Evolutionary conservation across 2,888 invertebrate species (phyloP).

Genomic region (Hetaerina titia): DNA sequence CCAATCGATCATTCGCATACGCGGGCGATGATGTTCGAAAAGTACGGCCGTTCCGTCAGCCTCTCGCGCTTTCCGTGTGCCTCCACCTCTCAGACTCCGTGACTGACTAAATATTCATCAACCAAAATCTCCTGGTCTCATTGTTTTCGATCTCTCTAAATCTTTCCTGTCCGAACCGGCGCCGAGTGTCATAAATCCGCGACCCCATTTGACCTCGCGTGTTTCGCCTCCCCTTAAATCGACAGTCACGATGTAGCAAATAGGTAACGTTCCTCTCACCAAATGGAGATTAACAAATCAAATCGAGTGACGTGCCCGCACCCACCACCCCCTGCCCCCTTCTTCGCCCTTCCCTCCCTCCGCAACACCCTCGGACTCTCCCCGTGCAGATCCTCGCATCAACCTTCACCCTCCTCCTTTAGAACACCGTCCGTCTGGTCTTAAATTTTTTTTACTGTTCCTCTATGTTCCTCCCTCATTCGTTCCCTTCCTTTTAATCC

Average conservation of each 20-base stretch:
- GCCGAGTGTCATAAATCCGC: conserved; percentile 40
- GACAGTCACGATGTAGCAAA: conserved; percentile 48
- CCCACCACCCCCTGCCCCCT: not conserved
- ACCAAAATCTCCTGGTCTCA: not conserved
- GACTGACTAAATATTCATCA: conserved; percentile 30
- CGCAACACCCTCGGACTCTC: not conserved
- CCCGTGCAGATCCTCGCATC: not conserved
- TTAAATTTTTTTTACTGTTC: not conserved
- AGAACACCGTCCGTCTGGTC: not conserved
- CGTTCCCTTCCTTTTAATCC: not conserved
- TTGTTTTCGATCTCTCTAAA: conserved; percentile 52
- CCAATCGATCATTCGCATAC: not conserved
- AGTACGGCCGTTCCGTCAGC: not conserved
- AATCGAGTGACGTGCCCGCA: not conserved
- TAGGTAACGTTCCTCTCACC: conserved; percentile 30
- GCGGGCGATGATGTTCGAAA: not conserved
- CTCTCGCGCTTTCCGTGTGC: not conserved
- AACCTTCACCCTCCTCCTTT: not conserved
- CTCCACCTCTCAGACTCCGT: not conserved
- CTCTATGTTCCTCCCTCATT: not conserved
- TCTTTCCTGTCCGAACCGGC: conserved; percentile 4
- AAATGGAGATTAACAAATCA: conserved; percentile 51
- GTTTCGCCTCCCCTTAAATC: conserved; percentile 57
- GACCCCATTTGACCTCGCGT: conserved; percentile 53
- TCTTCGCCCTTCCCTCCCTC: not conserved